Conservation (phyloP, 2,888 invertebrate species). For the Maniola hyperantus region DNA sequence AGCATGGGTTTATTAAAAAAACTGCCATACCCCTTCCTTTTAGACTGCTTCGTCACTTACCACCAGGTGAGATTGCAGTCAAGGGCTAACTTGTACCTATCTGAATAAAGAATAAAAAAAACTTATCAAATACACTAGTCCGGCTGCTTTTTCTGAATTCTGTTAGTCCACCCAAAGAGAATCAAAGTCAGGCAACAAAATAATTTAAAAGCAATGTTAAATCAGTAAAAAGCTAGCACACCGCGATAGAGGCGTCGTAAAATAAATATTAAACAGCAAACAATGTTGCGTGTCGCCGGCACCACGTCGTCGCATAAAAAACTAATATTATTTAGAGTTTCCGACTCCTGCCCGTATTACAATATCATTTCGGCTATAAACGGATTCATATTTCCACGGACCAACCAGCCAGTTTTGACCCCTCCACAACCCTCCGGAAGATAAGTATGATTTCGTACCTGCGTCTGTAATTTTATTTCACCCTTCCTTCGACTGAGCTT, state of each 20-base stretch:
- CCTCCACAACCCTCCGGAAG: conserved; percentile 31
- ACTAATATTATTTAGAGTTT: conserved; percentile 38
- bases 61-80: too few relatives aligned
- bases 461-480: conserved; percentile 37
- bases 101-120: too few relatives aligned
- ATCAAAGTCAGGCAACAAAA: conserved; percentile 16
- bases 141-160: too few relatives aligned
- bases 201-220: conserved; percentile 17
- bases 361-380: conserved; percentile 46
- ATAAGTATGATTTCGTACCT: conserved; percentile 29
- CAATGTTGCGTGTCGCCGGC: conserved; percentile 36
- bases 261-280: conserved; percentile 37
- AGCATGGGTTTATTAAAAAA: too few relatives aligned
- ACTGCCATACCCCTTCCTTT: too few relatives aligned
- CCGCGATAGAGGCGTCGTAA: conserved; percentile 32
- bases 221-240: conserved; percentile 22
- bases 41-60: too few relatives aligned
- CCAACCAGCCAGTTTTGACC: conserved; percentile 45
- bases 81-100: too few relatives aligned
- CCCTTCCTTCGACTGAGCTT: conserved; percentile 11
- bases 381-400: conserved; percentile 48
- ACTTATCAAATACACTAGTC: too few relatives aligned
- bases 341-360: conserved; percentile 38
- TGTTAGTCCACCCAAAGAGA: neutral
- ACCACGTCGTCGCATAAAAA: conserved; percentile 36